Evolutionary conservation across 2,888 invertebrate genomes (phyloP).

Genomic region (Priocnemis perturbator): DNA sequence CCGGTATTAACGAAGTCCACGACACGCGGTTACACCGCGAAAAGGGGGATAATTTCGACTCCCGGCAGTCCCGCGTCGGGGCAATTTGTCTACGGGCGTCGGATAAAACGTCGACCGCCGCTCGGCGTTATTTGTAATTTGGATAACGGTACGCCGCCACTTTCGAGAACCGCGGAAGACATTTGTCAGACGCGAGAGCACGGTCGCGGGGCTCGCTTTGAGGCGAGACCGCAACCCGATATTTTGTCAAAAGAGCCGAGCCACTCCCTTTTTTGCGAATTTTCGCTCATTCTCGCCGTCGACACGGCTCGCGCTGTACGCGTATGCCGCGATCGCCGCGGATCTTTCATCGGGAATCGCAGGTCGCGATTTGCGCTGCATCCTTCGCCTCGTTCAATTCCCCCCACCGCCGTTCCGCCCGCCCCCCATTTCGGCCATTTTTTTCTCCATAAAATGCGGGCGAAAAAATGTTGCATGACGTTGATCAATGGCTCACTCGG

Average conservation of each 20-base stretch:
- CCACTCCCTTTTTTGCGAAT: constrained; percentile 28
- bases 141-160: constrained; percentile 57
- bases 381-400: too few relatives aligned
- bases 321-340: not conserved
- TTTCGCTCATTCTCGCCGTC: constrained; percentile 30
- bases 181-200: constrained; percentile 51
- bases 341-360: not conserved
- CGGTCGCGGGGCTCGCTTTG: constrained; percentile 30
- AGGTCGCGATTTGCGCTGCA: not conserved
- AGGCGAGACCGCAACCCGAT: constrained; percentile 22
- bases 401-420: too few relatives aligned
- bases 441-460: too few relatives aligned
- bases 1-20: constrained; percentile 70
- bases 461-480: too few relatives aligned
- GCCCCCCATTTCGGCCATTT: too few relatives aligned
- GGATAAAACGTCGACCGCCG: constrained; percentile 55
- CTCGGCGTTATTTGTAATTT: constrained; percentile 62
- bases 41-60: constrained; percentile 54
- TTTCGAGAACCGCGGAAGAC: constrained; percentile 58
- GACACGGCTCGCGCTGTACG: not conserved
- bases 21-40: constrained; percentile 56
- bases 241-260: too few relatives aligned
- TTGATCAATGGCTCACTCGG: too few relatives aligned
- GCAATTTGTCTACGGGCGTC: constrained; percentile 59
- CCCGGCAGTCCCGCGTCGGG: constrained; percentile 47